Conservation (phyloP, 2,113 vertebrate species). For the Rhagologus leucostigma region DNA sequence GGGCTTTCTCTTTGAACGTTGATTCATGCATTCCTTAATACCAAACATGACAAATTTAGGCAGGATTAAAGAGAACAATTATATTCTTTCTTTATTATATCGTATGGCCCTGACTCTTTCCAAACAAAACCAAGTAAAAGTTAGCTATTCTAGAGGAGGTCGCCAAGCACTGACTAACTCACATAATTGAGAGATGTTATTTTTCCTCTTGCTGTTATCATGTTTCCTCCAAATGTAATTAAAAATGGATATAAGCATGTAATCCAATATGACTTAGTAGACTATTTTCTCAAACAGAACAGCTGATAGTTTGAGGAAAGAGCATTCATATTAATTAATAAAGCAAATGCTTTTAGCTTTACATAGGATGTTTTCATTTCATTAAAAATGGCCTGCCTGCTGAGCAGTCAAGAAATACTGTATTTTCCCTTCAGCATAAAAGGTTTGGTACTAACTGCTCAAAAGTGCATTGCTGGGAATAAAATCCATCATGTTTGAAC, state of each 20-base stretch:
- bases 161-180: background rate
- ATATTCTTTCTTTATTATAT: background rate
- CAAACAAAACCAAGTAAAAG: background rate
- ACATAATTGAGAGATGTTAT: background rate
- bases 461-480: background rate
- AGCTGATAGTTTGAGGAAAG: background rate
- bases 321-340: conserved; percentile 25
- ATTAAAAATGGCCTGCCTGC: background rate
- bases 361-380: conserved; percentile 1
- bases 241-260: conserved; percentile 9
- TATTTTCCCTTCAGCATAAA: conserved; percentile 3
- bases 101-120: background rate
- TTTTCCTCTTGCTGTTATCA: conserved; percentile 14
- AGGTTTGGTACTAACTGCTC: background rate
- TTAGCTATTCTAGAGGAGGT: background rate
- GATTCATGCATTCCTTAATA: background rate
- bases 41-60: background rate
- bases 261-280: conserved; percentile 16
- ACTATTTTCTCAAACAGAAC: background rate
- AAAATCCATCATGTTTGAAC: background rate
- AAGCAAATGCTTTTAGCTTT: conserved; percentile 24
- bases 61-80: background rate
- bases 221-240: conserved; percentile 57
- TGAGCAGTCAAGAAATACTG: background rate
- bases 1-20: background rate